Base-by-base conservation (phyloP, 1,140 invertebrate genomes). In the Nymphalis io region DNA sequence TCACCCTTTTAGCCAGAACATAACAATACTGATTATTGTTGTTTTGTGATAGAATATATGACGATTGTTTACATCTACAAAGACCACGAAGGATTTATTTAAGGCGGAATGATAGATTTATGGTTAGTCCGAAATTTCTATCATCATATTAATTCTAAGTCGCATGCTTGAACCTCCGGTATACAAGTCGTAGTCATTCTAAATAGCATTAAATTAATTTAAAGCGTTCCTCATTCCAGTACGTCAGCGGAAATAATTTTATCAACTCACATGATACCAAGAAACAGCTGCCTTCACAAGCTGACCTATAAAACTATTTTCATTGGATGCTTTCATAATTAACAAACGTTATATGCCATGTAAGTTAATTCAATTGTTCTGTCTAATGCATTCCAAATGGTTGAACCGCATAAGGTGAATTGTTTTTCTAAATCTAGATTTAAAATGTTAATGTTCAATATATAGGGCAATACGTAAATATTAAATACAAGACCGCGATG, bases 221-320 rank as follows among this genome's bases (percentile, higher is more conserved):
- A 21, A 27, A 27, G 23, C 5, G 20, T 33, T 62, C 60, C 60
- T 62, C 60, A 62, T 62, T 48, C 60, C 46, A 16, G 21, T 46
- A 62, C 23, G 60, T 62, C 59, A 60, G 46, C 60, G 42, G 60
- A 27, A 62, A 46, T 60, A 60, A 44, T 51, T 27, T 55, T 62
- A 23, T 48, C 60, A 62, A 23, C 60, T 23, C 46, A 21, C 12
- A 18, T 62, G 60, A 62, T 62, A 62, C n/a, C 11, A n/a, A 23
- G 21, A 1, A 62, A 62, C 60, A 62, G 60, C 60, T 51, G 60
- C 51, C 15, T 55, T 20, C 18, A 55, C 21, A 12, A 6, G 27
- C 51, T 55, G 51, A 55, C 51, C 51, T 55, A 55, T 55, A 27
- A 55, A 55, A 55, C 27, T 55, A 27, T 23, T 55, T 55, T 51